phyloP scores from a whole-genome alignment of 2,888 invertebrate genomes.

The Pegoplata infirma region DNA sequence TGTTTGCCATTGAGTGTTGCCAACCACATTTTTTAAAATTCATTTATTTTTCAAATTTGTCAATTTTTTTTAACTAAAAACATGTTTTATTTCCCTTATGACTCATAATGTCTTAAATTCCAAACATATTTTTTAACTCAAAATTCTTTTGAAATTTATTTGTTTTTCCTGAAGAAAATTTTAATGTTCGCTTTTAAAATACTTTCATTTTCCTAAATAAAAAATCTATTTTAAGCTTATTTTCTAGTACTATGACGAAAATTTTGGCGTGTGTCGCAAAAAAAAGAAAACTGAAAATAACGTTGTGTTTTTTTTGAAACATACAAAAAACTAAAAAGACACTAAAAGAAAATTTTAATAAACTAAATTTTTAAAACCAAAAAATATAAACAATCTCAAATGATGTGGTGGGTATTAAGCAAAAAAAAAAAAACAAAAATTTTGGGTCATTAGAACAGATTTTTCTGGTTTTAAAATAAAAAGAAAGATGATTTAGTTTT shows the following conservation, averaged over 20 bases:
- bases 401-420: neutral
- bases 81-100: neutral
- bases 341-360: neutral
- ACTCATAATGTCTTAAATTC: neutral
- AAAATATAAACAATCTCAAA: neutral
- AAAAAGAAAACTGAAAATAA: neutral
- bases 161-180: neutral
- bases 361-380: neutral
- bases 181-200: neutral
- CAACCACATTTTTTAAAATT: neutral
- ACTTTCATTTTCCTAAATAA: neutral
- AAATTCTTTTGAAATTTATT: neutral
- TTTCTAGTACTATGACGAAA: constrained; percentile 42
- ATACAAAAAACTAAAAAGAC: neutral
- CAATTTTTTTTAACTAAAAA: too few relatives aligned
- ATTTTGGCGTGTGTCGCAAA: constrained; percentile 58
- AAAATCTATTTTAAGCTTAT: constrained; percentile 28
- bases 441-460: constrained; percentile 56
- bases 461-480: neutral
- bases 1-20: too few relatives aligned
- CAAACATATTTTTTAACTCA: too few relatives aligned
- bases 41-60: neutral
- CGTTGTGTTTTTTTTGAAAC: neutral
- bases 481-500: neutral
- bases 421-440: constrained; percentile 1